phyloP scores from a whole-genome alignment of 2,113 vertebrate species.

The Piaya cayana region DNA sequence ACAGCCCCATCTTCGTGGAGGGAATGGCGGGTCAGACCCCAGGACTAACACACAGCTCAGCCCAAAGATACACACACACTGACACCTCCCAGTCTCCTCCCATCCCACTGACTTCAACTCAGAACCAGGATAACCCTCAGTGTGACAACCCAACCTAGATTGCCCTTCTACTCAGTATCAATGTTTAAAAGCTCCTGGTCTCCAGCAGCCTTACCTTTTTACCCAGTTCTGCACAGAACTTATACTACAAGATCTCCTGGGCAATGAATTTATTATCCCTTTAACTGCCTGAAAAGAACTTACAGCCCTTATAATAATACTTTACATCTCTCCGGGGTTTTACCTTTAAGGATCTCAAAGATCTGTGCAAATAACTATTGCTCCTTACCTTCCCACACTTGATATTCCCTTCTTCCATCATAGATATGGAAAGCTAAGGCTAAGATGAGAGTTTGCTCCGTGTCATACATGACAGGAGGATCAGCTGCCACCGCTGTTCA shows the following conservation, averaged over 20 bases:
- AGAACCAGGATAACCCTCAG: background rate
- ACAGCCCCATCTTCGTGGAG: background rate
- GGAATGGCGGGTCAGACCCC: background rate
- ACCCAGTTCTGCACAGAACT: background rate
- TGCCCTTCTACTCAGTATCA: background rate
- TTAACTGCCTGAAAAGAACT: slow-evolving; percentile 51
- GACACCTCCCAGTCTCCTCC: background rate
- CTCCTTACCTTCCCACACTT: background rate
- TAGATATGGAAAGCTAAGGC: background rate
- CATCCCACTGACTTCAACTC: background rate
- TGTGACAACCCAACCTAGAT: background rate
- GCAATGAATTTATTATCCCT: slow-evolving; percentile 52
- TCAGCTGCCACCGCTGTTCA: background rate
- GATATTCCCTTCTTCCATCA: background rate
- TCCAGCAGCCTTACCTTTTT: background rate
- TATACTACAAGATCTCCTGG: slow-evolving; percentile 1
- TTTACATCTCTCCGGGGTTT: slow-evolving; percentile 15
- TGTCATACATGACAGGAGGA: background rate
- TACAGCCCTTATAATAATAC: slow-evolving; percentile 12
- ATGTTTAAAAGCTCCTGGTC: background rate
- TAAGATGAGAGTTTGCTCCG: background rate
- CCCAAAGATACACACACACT: background rate
- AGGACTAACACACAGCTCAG: background rate
- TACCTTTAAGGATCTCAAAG: slow-evolving; percentile 35
- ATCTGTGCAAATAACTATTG: slow-evolving; percentile 17